phyloP scores from a whole-genome alignment of 2,113 vertebrate species.

The Zosterops pallidus region DNA sequence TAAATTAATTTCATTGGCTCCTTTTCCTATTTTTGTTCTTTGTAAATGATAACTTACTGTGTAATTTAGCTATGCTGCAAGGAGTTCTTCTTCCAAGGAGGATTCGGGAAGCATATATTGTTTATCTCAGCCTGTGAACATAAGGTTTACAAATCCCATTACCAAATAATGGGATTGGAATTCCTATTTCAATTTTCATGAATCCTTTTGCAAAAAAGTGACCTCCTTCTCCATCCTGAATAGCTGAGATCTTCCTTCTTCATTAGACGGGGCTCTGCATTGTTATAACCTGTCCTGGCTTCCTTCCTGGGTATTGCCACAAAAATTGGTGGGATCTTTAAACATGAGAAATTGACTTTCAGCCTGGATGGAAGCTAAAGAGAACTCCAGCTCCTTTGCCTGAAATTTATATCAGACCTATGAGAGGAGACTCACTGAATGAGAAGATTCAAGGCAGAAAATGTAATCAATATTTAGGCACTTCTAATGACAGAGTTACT shows the following conservation, averaged over 20 bases:
- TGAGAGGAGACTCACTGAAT: background rate
- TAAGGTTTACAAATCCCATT: constrained; percentile 66
- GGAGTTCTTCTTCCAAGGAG: constrained; percentile 44
- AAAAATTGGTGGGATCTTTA: background rate
- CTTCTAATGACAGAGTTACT: background rate
- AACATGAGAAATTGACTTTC: background rate
- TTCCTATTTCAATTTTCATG: constrained; percentile 47
- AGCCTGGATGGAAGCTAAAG: background rate
- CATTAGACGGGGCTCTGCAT: background rate
- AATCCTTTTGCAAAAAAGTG: constrained; percentile 26
- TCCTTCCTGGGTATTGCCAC: background rate
- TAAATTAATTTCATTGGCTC: constrained; percentile 46
- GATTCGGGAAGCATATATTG: constrained; percentile 43
- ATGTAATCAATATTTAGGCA: background rate
- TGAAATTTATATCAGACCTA: background rate
- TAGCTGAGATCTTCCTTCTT: background rate
- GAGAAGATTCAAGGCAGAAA: background rate
- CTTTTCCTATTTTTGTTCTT: constrained; percentile 30
- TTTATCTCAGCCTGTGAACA: constrained; percentile 54
- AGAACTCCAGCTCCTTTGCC: background rate
- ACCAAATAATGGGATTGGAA: constrained; percentile 69
- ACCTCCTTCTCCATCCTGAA: background rate
- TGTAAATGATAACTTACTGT: constrained; percentile 51
- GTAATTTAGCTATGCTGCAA: constrained; percentile 48
- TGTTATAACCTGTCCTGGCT: background rate